Evolutionary conservation across 2,113 vertebrate species (phyloP).

Genomic region (Rhipidura dahli): DNA sequence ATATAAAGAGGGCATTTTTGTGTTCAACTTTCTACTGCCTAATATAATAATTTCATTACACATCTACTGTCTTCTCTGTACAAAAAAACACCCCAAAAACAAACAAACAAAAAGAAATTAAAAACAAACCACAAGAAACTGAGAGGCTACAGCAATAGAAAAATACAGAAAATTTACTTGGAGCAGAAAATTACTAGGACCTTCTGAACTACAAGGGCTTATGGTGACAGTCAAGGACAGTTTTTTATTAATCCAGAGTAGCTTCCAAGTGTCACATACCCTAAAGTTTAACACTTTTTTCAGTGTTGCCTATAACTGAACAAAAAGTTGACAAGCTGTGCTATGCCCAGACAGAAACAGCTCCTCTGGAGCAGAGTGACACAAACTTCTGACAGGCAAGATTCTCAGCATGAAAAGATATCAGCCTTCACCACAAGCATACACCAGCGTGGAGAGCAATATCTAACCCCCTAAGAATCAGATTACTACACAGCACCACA

Average conservation of each 20-base stretch:
- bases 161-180: not conserved
- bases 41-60: not conserved
- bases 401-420: accelerated
- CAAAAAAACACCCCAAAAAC: too few species aligned
- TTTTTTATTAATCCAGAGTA: not conserved
- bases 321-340: not conserved
- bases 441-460: not conserved
- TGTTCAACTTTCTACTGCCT: not conserved
- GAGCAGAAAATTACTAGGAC: not conserved
- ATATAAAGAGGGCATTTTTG: accelerated
- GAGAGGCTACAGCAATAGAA: not conserved
- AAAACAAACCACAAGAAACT: not conserved
- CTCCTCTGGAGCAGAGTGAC: not conserved
- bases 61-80: not conserved
- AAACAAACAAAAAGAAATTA: too few species aligned
- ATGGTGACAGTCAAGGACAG: not conserved
- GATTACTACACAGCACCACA: not conserved
- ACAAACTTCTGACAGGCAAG: not conserved
- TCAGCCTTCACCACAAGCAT: not conserved
- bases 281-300: not conserved
- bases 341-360: not conserved
- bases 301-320: not conserved
- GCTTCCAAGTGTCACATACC: not conserved
- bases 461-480: not conserved
- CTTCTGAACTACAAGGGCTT: not conserved